Percentiles rank a stretch among this genome's conserved stretches.
phyloP scores from a whole-genome alignment of 2,797 vertebrate genomes.

The Epinephelus malabaricus region DNA sequence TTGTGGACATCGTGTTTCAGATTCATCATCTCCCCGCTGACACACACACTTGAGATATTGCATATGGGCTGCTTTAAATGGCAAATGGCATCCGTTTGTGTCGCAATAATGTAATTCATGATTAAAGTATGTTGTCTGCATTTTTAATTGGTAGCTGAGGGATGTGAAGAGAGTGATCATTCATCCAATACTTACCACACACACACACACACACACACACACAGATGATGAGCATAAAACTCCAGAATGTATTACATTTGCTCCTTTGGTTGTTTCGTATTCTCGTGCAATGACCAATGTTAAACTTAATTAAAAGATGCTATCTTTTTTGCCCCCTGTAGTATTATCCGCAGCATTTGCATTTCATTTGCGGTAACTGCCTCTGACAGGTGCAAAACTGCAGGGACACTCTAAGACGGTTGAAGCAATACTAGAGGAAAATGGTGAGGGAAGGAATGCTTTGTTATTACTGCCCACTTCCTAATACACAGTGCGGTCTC shows the following conservation, averaged over 20 bases:
- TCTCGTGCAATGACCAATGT: slow-evolving; percentile 1
- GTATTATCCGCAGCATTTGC: neutral
- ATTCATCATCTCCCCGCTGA: slow-evolving; percentile 17
- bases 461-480: slow-evolving; percentile 55
- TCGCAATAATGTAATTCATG: slow-evolving; percentile 29
- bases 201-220: neutral
- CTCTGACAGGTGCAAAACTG: slow-evolving; percentile 10
- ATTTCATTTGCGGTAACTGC: slow-evolving; percentile 17
- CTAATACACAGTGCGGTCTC: slow-evolving; percentile 57
- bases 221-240: neutral
- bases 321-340: neutral
- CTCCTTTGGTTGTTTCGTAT: slow-evolving; percentile 4
- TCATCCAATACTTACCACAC: slow-evolving; percentile 9
- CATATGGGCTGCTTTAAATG: slow-evolving; percentile 17
- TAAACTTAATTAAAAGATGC: slow-evolving; percentile 30
- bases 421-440: neutral
- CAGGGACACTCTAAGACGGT: neutral
- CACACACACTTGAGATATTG: slow-evolving; percentile 9
- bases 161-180: slow-evolving; percentile 22
- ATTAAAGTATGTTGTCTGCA: slow-evolving; percentile 38
- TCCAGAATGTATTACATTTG: neutral
- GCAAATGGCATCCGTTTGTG: slow-evolving; percentile 18
- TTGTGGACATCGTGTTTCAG: slow-evolving; percentile 11
- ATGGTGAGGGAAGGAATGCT: slow-evolving; percentile 6
- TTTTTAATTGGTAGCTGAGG: slow-evolving; percentile 52